Base-by-base conservation (phyloP, 1,140 invertebrate species). In the Drosophila nigromelanica region DNA sequence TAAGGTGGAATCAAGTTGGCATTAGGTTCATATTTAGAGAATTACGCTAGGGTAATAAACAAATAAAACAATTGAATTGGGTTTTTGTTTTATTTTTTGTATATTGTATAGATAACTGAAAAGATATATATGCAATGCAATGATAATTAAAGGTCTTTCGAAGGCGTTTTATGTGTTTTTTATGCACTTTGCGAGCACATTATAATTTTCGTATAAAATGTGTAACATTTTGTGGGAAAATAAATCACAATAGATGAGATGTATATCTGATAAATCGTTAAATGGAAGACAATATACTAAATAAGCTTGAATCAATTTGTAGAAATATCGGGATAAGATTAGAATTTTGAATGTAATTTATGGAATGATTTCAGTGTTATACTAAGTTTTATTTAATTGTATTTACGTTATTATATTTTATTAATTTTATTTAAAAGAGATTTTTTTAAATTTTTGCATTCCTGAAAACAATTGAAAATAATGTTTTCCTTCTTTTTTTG, bases 61-160 rank as follows among this genome's bases (percentile, higher is more conserved):
- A 71, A 69, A 54, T 54, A 11, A 33, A 62, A 72, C 60, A 76
- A 76, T 72, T 67, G 74, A 55, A 78, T 82, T 78, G 43, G 37
- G 35, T 40, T 12, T 39, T 66, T 67, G 45, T 54, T 27, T 27
- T 8, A 7, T 33, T 35, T 35, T 35, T 10, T 35, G 33, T 27
- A 6, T 27, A 27, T 35, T 35, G 33, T 35, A 10, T 11, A 51
- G 30, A 15, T 30, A 30, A 45, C 40, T 30, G n/a, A 37, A 37
- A 21, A 39, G 10, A n/a, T 54, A 39, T 39, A 14, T 54, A 24
- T 54, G 35, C 18, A 52, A 52, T 52, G 5, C 14, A n/a, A 45
- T 45, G 7, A n/a, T 45, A 45, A 45, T 45, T 45, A 45, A 39
- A 54, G 15, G 7, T 14, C 21, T 54, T 54, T 12, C 2, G 51